Evolutionary conservation across 2,797 vertebrate species (phyloP).

Genomic region (Myripristis murdjan): DNA sequence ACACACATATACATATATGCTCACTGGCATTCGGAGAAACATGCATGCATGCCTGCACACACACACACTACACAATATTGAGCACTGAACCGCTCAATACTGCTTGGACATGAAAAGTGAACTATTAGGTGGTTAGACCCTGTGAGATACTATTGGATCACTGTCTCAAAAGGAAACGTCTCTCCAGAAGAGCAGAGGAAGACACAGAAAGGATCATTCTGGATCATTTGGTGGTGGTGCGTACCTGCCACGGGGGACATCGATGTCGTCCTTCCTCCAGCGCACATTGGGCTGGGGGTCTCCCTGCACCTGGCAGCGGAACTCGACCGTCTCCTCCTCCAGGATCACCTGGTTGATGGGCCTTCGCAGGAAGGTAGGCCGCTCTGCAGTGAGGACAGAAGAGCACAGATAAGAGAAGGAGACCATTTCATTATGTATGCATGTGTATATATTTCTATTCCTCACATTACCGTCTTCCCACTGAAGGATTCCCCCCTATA

Average conservation of each 20-base stretch:
- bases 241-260: slow-evolving; percentile 95
- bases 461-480: no score
- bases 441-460: neutral
- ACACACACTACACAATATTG: neutral
- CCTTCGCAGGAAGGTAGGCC: slow-evolving; percentile 94
- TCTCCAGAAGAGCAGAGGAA: no score
- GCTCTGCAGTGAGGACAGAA: no score
- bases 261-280: slow-evolving; percentile 97
- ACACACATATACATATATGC: neutral
- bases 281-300: slow-evolving; percentile 96
- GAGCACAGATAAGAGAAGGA: neutral
- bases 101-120: neutral
- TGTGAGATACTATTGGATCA: neutral
- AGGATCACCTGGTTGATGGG: slow-evolving; percentile 99
- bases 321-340: slow-evolving; percentile 96
- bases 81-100: neutral
- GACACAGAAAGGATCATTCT: neutral
- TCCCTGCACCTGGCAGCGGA: slow-evolving; percentile 97
- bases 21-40: neutral
- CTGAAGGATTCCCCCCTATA: no score
- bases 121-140: neutral
- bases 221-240: slow-evolving; percentile 39
- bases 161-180: neutral
- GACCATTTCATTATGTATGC: neutral
- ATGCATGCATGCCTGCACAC: neutral